Evolutionary conservation across 2,888 invertebrate species (phyloP).

Genomic region (Agrochola macilenta): DNA sequence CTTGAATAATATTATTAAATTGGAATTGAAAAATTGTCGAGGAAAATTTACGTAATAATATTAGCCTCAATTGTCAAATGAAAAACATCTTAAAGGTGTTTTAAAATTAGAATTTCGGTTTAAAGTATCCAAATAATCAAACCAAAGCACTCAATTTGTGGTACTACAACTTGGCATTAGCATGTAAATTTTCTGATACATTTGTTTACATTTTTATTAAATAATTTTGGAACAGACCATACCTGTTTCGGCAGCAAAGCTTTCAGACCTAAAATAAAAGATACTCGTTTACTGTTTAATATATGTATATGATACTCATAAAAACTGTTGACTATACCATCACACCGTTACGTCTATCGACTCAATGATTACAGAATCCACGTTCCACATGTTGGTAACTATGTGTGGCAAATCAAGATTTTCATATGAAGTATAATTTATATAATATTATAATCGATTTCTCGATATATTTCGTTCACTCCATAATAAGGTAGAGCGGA

Average conservation of each 20-base stretch:
- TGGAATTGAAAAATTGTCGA: neutral
- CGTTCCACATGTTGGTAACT: neutral
- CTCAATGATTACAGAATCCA: conserved; percentile 21
- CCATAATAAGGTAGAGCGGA: neutral
- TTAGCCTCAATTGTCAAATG: neutral
- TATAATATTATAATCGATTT: conserved; percentile 37
- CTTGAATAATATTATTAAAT: neutral
- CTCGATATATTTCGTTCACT: conserved; percentile 31
- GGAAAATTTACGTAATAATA: neutral
- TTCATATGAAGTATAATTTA: conserved; percentile 5
- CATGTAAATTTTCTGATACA: neutral
- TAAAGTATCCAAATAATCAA: neutral
- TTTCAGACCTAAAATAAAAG: neutral
- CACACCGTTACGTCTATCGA: neutral
- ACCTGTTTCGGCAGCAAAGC: neutral
- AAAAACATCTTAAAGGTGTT: neutral
- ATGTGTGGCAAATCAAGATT: conserved; percentile 31
- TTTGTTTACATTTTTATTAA: neutral
- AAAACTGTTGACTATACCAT: neutral
- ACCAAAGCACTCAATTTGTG: neutral
- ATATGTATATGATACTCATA: no score
- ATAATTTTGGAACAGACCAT: neutral
- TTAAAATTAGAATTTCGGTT: neutral
- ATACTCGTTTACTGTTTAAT: no score
- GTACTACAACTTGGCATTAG: neutral